Percentiles rank a stretch among this genome's conserved stretches.
Conservation (phyloP, 2,797 vertebrate species). For the Pteronotus mesoamericanus region DNA sequence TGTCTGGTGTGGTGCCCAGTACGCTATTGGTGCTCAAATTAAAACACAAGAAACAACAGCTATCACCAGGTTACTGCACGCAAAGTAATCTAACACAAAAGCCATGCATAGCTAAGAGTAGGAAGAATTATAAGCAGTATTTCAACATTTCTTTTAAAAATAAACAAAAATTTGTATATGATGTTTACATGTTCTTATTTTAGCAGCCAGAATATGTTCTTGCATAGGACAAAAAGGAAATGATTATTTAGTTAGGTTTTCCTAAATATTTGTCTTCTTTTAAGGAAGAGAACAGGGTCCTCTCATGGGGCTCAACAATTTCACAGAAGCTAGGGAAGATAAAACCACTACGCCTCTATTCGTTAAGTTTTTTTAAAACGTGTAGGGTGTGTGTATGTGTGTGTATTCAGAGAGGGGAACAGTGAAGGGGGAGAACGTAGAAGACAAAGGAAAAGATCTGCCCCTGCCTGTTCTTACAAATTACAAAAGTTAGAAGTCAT, state of each 20-base stretch:
- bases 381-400: not conserved
- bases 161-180: constrained; percentile 18
- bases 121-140: not conserved
- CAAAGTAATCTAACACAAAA: constrained; percentile 52
- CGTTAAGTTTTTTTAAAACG: not conserved
- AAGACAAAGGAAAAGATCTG: constrained; percentile 42
- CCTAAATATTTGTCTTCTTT: constrained; percentile 26
- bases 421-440: not conserved
- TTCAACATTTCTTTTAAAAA: constrained; percentile 37
- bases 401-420: not conserved
- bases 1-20: constrained; percentile 37
- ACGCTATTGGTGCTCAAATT: constrained; percentile 36
- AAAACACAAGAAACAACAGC: constrained; percentile 54
- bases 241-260: constrained; percentile 9
- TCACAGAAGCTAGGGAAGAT: not conserved
- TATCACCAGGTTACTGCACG: constrained; percentile 45
- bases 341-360: not conserved
- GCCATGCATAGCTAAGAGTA: constrained; percentile 1
- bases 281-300: not conserved
- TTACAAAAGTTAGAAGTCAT: not conserved
- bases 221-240: not conserved
- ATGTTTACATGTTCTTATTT: not conserved
- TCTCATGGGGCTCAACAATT: constrained; percentile 34
- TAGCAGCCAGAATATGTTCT: constrained; percentile 39
- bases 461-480: constrained; percentile 31